phyloP scores from a whole-genome alignment of 2,888 invertebrate genomes.

The Tuberolachnus salignus region DNA sequence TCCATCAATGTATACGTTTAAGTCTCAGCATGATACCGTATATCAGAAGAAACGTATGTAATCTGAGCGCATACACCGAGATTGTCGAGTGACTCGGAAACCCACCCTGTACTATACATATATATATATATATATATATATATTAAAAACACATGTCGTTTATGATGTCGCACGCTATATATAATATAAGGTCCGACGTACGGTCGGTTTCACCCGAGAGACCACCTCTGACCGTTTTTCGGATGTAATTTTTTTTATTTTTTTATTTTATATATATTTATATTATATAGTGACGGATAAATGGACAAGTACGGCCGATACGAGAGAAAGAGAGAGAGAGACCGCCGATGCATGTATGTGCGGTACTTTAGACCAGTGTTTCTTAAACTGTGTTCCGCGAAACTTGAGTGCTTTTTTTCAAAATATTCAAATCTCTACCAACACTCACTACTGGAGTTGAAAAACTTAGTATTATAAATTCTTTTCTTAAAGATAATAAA shows the following conservation, averaged over 20 bases:
- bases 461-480: too few relatives aligned
- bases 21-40: neutral
- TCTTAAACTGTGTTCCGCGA: too few relatives aligned
- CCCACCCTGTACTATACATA: neutral
- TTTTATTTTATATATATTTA: too few relatives aligned
- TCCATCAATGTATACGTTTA: neutral
- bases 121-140: neutral
- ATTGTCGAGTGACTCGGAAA: neutral
- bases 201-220: neutral
- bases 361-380: too few relatives aligned
- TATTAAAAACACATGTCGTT: neutral
- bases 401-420: too few relatives aligned
- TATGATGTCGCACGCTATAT: neutral
- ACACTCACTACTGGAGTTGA: too few relatives aligned
- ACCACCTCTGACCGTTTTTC: neutral
- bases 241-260: too few relatives aligned
- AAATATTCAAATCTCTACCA: too few relatives aligned
- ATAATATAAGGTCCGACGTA: too few relatives aligned
- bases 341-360: too few relatives aligned
- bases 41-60: slow-evolving; percentile 13
- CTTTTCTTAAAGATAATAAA: too few relatives aligned
- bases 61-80: neutral
- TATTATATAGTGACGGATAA: neutral
- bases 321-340: too few relatives aligned
- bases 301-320: neutral